Evolutionary conservation across 2,797 vertebrate genomes (phyloP), one percentile per base, ranked within the genome.

Genomic region (Phrynocephalus forsythii): DNA sequence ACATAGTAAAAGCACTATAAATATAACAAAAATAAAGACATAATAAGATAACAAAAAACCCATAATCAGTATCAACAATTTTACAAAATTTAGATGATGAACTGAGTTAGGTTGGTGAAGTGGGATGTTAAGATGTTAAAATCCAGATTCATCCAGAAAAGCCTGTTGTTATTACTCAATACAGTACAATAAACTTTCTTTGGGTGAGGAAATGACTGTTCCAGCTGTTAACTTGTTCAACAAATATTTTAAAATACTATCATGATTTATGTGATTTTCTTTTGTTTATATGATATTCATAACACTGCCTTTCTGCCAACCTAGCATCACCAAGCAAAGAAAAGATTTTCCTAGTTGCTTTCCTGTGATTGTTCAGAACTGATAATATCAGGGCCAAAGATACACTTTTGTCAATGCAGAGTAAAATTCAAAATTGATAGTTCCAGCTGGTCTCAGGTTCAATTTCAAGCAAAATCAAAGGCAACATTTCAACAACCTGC

Each of bases 351-450:
- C 84, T 56, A 30, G 81, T 63, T 86, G 84, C 82, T 87, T 96
- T 96, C 96, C 95, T 93, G 95, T 90, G 93, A 95, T 95, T 95
- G 96, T 95, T 91, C 86, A 89, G 87, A 86, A 50, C 77, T 1
- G 50, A 94, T 93, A 90, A 86, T 86, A 78, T 89, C 92, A 86
- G 79, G 76, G 88, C 85, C 89, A 92, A 87, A 75, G 85, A 92
- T 90, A 79, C n/a, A 75, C 76, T 88, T 88, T 83, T 79, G 89
- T 94, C n/a, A 44, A 89, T 87, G 89, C 85, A 52, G 63, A 77
- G 76, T 81, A 80, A 92, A 94, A 92, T 72, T 3, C 87, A 91
- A 89, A 92, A 44, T 92, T 90, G 83, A 48, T 82, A 66, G 79
- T 79, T 75, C 90, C 82, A 90, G 78, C 72, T 80, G 76, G 79